Base-by-base conservation (phyloP, 2,113 vertebrate genomes). In the Urocolius indicus region DNA sequence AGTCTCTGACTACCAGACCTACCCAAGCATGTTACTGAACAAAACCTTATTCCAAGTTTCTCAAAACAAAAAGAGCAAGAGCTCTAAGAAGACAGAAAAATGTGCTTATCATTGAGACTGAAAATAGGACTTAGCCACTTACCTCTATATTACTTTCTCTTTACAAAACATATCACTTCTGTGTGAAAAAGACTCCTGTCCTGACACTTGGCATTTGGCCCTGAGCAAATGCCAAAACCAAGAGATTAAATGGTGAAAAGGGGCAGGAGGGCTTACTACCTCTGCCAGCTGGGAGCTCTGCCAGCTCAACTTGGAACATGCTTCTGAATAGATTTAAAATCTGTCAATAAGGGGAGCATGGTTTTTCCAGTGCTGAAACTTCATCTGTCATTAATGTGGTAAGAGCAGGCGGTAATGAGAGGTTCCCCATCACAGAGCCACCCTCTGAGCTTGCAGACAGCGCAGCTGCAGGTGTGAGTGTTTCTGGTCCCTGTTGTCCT, bases 191-290 rank as follows among this genome's bases (percentile, higher is more conserved):
- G 86, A 63, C 78, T 84, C 58, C 63, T 91, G 80, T 94, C 74
- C 94, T 92, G 71, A 71, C 22, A 13, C 43, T 79, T 96, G 95
- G 95, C 95, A 62, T 69, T 73, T 76, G 62, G 65, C 89, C 84
- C 63, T 79, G 26, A 54, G 49, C 54, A 93, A 41, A 71, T 89
- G 91, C 94, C 93, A 95, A 89, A 95, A 84, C 55, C 32, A 24
- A 93, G 68, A 86, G 93, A 97, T 96, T 96, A 94, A 95, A 86
- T 86, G 66, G 79, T 90, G 68, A 73, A 79, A 95, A 92, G 77
- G 92, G 96, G 54, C 77, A 95, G 88, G 66, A 89, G 84, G 43
- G 45, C 57, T 91, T 89, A 49, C 84, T 85, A 18, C 75, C 41
- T 75, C 78, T 95, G 94, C 90, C 95, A 96, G 66, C 54, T 94